Base-by-base conservation (phyloP, 1,140 invertebrate species). In the Globodera ellingtonae region DNA sequence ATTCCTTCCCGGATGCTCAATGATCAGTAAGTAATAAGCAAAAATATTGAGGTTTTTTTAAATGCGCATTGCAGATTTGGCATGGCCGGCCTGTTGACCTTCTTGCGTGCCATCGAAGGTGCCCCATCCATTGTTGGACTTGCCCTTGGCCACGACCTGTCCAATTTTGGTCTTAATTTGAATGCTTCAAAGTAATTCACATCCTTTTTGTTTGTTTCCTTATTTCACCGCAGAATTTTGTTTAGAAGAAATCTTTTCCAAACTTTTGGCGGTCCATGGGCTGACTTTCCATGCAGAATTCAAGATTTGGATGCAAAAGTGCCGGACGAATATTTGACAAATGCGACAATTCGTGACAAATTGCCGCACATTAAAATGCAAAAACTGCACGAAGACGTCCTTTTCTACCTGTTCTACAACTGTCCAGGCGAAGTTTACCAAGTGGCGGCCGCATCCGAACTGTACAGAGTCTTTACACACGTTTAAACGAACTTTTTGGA, bases 331-430 rank as follows among this genome's bases (percentile, higher is more conserved):
- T 99, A 99, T 92, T 92, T 98, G 89, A 98, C 98, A 87, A 98
- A 98, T 87, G 90, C 90, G 79, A 91, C 88, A 81, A 92, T 92
- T 82, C 70, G 82, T 72, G 83, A 89, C 46, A 91, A 98, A 91
- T 91, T 99, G 89, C 95, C 96, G 79, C 94, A 94, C 86, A 92
- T 98, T 88, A 95, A 97, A 92, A 91, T 98, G 89, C 95, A 94
- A 91, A 93, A 96, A 91, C 97, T 98, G 91, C 96, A 97, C 90
- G 97, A 99, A 91, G 97, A 99, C 92, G 92, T 98, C 87, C 92
- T 99, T 84, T 99, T 99, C 92, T 99, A 96, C 92, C 93, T 99
- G n/a, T n/a, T n/a, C n/a, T n/a, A n/a, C 91, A 98, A 96, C 91
- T 98, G 96, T 91, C 94, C 96, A 87, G 95, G 96, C 86, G 97